Conservation (phyloP, 2,113 vertebrate species). For the Oreochromis niloticus region DNA sequence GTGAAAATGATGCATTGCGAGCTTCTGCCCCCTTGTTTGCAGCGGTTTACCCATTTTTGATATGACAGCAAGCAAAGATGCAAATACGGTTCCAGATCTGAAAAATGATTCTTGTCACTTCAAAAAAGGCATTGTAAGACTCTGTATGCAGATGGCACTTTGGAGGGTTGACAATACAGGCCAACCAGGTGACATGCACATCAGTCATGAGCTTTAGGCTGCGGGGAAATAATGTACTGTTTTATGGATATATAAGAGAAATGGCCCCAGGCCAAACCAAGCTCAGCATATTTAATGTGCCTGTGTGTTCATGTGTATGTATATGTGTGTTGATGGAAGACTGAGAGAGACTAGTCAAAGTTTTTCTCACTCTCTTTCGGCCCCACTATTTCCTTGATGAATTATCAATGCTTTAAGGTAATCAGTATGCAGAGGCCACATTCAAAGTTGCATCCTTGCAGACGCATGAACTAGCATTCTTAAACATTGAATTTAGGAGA, state of each 20-base stretch:
- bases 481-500: constrained; percentile 2
- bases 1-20: neutral
- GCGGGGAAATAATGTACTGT: constrained; percentile 55
- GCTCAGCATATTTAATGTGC: constrained; percentile 66
- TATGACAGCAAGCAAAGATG: constrained; percentile 36
- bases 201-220: constrained; percentile 49
- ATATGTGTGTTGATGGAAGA: neutral
- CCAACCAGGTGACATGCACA: constrained; percentile 54
- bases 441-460: constrained; percentile 57
- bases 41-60: neutral
- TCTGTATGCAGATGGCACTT: constrained; percentile 36
- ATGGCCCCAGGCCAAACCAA: constrained; percentile 61
- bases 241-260: constrained; percentile 64
- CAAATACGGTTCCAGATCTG: constrained; percentile 9
- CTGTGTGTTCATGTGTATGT: neutral
- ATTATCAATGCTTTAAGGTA: constrained; percentile 67
- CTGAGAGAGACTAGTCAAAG: constrained; percentile 24
- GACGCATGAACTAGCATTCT: constrained; percentile 31
- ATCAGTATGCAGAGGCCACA: constrained; percentile 64
- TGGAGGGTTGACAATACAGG: constrained; percentile 27
- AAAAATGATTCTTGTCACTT: constrained; percentile 12
- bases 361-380: neutral
- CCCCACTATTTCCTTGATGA: constrained; percentile 49
- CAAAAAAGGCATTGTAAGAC: neutral
- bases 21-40: neutral